Conservation (phyloP, 2,797 vertebrate genomes). For the Helicolenus hilgendorfi region DNA sequence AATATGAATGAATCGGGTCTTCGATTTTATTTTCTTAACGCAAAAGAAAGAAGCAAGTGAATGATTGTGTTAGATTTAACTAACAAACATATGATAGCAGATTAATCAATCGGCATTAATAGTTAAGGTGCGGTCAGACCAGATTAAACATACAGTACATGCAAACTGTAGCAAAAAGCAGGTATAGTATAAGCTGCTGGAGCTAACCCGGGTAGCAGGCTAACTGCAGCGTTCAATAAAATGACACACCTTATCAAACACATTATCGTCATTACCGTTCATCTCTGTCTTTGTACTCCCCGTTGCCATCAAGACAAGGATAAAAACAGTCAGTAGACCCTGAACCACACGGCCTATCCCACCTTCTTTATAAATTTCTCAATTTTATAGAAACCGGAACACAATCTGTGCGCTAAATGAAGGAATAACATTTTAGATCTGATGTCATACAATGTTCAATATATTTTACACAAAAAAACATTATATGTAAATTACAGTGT, state of each 20-base stretch:
- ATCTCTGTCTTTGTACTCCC: no score
- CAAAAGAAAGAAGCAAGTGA: not conserved
- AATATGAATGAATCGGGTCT: slow-evolving; percentile 2
- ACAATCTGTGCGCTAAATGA: not conserved
- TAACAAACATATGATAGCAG: not conserved
- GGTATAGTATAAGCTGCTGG: not conserved
- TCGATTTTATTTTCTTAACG: not conserved
- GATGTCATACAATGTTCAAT: no score
- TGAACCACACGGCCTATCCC: not conserved
- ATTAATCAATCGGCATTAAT: not conserved
- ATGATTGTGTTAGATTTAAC: not conserved
- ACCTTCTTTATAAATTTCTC: not conserved
- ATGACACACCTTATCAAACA: not conserved
- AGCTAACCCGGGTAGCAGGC: not conserved
- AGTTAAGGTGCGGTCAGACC: not conserved
- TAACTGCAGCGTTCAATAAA: not conserved
- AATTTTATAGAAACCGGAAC: not conserved
- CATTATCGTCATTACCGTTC: no score
- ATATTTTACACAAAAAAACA: no score
- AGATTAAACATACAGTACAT: not conserved
- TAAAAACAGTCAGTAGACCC: not conserved
- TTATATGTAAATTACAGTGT: no score
- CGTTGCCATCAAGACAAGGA: not conserved
- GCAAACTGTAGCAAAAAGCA: not conserved
- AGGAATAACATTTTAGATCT: no score